Conservation (phyloP, 2,797 vertebrate genomes). For the Chelonia mydas region DNA sequence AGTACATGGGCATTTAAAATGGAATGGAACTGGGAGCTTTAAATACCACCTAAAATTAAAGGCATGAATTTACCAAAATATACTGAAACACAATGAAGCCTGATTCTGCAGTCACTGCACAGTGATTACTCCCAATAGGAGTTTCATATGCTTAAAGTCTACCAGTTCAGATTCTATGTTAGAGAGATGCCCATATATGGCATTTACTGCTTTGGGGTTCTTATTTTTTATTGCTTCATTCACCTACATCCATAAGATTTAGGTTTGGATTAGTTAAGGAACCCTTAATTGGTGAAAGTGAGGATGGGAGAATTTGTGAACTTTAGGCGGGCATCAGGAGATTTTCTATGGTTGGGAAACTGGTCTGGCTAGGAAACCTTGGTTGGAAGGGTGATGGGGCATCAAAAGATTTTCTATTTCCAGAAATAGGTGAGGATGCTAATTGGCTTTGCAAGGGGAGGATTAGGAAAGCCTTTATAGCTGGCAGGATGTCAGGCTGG, state of each 20-base stretch:
- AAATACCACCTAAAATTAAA: neutral
- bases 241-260: neutral
- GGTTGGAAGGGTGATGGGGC: neutral
- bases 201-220: neutral
- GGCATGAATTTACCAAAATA: neutral
- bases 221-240: neutral
- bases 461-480: slow-evolving; percentile 27
- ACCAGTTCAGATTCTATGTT: neutral
- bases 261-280: neutral
- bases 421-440: neutral
- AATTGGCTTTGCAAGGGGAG: neutral
- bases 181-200: neutral
- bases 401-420: neutral
- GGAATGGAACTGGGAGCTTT: neutral
- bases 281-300: neutral
- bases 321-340: neutral
- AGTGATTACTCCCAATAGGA: neutral
- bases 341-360: neutral
- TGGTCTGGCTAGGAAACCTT: neutral
- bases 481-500: neutral
- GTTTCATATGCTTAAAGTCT: rapidly evolving
- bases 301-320: neutral
- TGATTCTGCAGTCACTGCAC: neutral
- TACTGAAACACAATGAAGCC: neutral
- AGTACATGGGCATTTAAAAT: neutral